phyloP scores from a whole-genome alignment of 2,113 vertebrate species.

The Euleptes europaea region DNA sequence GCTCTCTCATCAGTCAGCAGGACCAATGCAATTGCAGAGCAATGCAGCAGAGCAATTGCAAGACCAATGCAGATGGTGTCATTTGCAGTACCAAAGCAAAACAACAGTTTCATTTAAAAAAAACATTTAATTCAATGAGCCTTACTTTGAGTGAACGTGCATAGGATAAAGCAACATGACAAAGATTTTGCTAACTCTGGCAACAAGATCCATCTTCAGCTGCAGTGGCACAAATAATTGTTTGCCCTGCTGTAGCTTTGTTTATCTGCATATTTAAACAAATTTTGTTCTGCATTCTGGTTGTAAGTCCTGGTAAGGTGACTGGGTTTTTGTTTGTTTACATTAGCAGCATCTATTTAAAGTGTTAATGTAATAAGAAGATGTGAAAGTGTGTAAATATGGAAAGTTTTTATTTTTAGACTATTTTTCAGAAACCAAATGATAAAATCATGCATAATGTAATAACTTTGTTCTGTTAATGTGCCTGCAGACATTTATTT shows the following conservation, averaged over 20 bases:
- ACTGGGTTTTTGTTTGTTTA: background rate
- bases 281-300: background rate
- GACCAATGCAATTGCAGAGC: background rate
- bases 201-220: background rate
- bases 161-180: no score
- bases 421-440: background rate
- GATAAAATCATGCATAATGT: background rate
- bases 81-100: background rate
- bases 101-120: background rate
- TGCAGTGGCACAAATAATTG: background rate
- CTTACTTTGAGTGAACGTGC: no score
- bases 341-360: background rate
- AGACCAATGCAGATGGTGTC: background rate
- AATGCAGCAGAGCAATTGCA: background rate
- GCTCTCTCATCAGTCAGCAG: background rate
- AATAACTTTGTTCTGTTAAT: accelerated
- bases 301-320: background rate
- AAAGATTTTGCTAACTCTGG: background rate
- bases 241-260: background rate
- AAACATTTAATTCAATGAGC: no score
- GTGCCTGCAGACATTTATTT: background rate
- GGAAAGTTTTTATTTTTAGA: background rate
- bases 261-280: background rate
- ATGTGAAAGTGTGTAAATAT: background rate
- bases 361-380: background rate